Evolutionary conservation across 2,888 invertebrate species (phyloP).

Genomic region (Peribatodes rhomboidaria): DNA sequence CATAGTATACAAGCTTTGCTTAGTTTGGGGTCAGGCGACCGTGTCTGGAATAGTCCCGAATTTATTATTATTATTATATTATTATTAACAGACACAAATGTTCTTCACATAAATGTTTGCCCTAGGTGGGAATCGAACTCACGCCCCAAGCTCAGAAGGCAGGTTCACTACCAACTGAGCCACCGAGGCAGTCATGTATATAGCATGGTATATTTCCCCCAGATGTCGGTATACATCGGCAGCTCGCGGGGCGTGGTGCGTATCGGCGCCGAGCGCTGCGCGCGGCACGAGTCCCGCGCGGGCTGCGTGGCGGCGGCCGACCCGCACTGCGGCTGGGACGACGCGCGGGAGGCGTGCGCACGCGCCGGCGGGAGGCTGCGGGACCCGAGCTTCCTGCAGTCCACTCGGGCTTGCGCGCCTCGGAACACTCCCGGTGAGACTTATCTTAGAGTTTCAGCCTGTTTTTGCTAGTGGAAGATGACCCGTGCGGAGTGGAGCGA

Average conservation of each 20-base stretch:
- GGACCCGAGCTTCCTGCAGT: constrained; percentile 93
- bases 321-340: constrained; percentile 98
- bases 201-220: constrained; percentile 12
- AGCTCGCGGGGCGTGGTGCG: constrained; percentile 89
- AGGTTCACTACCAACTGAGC: too few relatives aligned
- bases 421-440: constrained; percentile 54
- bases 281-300: constrained; percentile 88
- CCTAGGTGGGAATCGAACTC: too few relatives aligned
- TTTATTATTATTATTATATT: too few relatives aligned
- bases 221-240: constrained; percentile 92
- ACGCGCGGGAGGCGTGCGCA: constrained; percentile 90
- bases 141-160: too few relatives aligned
- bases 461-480: too few relatives aligned
- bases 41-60: too few relatives aligned
- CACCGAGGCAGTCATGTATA: too few relatives aligned
- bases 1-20: too few relatives aligned
- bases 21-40: too few relatives aligned
- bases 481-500: too few relatives aligned
- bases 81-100: too few relatives aligned
- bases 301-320: constrained; percentile 95
- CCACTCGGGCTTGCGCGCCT: constrained; percentile 87
- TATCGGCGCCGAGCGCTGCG: constrained; percentile 92
- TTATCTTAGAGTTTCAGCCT: not conserved
- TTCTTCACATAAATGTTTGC: too few relatives aligned
- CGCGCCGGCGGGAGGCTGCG: constrained; percentile 84